Evolutionary conservation across 53 echinoderm and acorn worm species (phyloP).

Genomic region (Mesocentrotus franciscanus): DNA sequence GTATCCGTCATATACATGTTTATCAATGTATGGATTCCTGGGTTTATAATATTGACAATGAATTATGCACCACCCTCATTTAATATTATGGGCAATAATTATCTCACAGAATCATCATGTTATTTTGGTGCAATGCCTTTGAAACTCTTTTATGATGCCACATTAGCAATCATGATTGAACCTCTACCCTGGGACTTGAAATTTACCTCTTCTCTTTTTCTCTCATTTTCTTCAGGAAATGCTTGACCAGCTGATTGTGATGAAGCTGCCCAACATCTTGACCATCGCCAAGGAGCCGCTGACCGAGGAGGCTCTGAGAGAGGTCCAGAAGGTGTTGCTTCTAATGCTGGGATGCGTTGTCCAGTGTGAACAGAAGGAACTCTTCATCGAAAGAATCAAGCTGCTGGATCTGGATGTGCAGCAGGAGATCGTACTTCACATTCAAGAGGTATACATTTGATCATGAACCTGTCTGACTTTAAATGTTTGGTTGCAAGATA

Average conservation of each 20-base stretch:
- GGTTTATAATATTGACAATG: too few relatives aligned
- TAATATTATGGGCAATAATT: too few relatives aligned
- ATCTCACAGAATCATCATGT: too few relatives aligned
- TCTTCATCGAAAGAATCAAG: conserved; percentile 98
- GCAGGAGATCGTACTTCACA: conserved; percentile 95
- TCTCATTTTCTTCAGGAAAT: conserved; percentile 73
- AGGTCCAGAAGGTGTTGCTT: conserved; percentile 92
- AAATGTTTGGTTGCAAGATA: background rate
- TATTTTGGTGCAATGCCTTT: too few relatives aligned
- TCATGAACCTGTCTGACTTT: background rate
- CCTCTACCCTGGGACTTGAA: background rate
- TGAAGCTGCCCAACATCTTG: conserved; percentile 94
- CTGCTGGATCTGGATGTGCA: conserved; percentile 93
- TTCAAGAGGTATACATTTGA: conserved; percentile 83
- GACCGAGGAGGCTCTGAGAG: conserved; percentile 77
- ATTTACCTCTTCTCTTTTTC: background rate
- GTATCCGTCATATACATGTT: too few relatives aligned
- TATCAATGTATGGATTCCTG: too few relatives aligned
- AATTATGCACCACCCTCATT: too few relatives aligned
- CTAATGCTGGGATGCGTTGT: conserved; percentile 98
- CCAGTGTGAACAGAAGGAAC: conserved; percentile 96
- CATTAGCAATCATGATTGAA: background rate
- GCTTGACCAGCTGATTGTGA: conserved; percentile 94
- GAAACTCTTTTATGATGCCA: background rate
- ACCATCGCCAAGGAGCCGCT: conserved; percentile 93